Percentiles rank a stretch among this genome's conserved stretches.
Conservation (phyloP, 2,797 vertebrate genomes). For the Rhabdomys pumilio region DNA sequence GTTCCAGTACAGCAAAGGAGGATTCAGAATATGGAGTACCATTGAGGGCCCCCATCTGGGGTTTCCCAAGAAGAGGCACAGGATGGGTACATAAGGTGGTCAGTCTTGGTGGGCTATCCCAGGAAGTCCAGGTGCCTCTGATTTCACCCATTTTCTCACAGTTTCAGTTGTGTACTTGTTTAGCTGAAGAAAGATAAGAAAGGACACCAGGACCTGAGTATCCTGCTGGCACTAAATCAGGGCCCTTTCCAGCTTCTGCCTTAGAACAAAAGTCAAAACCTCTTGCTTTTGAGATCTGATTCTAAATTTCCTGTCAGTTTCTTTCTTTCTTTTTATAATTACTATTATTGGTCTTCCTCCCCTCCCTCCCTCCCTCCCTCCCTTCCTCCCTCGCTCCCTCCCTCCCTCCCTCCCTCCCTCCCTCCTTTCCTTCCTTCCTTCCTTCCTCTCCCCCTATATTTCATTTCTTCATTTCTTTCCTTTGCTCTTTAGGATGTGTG, state of each 20-base stretch:
- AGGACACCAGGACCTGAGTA: neutral
- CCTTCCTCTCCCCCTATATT: no score
- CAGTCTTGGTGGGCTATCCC: neutral
- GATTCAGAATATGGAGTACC: neutral
- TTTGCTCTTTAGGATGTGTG: neutral
- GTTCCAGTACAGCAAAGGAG: neutral
- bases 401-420: rapidly evolving
- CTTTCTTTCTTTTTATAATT: neutral
- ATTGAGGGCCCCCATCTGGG: neutral
- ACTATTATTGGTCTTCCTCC: neutral
- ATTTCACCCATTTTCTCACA: neutral
- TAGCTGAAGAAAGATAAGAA: neutral
- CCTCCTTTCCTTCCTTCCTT: no score
- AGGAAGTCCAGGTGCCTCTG: neutral
- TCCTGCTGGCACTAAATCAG: neutral
- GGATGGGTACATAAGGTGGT: neutral
- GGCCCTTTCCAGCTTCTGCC: neutral
- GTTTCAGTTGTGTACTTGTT: neutral
- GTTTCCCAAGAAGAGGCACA: neutral
- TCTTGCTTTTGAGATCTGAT: no score
- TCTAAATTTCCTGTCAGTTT: neutral
- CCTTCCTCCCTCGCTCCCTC: rapidly evolving
- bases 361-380: no score
- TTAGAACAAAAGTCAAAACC: neutral
- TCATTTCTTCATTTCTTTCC: neutral